Evolutionary conservation across 2,888 invertebrate genomes (phyloP).

Genomic region (Pristionchus fissidentatus): DNA sequence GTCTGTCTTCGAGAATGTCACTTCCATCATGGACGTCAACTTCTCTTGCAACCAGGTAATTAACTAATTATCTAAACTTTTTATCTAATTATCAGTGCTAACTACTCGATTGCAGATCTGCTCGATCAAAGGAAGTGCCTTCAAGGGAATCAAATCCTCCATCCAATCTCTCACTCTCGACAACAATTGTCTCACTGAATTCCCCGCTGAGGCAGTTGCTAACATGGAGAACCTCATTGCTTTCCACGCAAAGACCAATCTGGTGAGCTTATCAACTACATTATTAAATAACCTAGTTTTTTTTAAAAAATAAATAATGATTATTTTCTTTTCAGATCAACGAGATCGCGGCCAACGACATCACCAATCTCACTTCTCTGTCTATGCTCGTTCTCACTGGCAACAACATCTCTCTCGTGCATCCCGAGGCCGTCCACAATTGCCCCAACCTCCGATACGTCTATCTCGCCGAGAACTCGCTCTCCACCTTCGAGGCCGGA

Average conservation of each 20-base stretch:
- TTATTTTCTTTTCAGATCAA: conserved; percentile 60
- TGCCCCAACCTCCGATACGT: conserved; percentile 71
- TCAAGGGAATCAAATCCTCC: conserved; percentile 65
- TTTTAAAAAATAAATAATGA: neutral
- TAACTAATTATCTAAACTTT: neutral
- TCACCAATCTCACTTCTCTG: conserved; percentile 69
- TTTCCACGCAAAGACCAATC: conserved; percentile 74
- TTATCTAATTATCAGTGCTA: neutral
- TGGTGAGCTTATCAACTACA: conserved; percentile 55
- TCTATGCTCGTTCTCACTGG: conserved; percentile 73
- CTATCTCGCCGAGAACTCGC: conserved; percentile 74
- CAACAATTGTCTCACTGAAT: conserved; percentile 69
- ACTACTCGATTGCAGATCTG: conserved; percentile 64
- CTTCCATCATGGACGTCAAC: conserved; percentile 74
- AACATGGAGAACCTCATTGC: conserved; percentile 73
- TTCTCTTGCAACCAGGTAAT: conserved; percentile 74
- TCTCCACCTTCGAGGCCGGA: conserved; percentile 80
- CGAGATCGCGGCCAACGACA: conserved; percentile 59
- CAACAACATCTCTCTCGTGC: conserved; percentile 72
- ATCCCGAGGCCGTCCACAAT: conserved; percentile 71
- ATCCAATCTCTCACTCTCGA: conserved; percentile 75
- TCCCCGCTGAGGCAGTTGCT: conserved; percentile 70
- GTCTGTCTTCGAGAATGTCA: conserved; percentile 67
- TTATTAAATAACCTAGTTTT: neutral
- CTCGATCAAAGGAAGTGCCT: conserved; percentile 63